These are phyloP conservation scores for Drosophila erecta DNA, from an alignment of 1,140 invertebrate genomes.

Conservation along the genomic window DNA sequence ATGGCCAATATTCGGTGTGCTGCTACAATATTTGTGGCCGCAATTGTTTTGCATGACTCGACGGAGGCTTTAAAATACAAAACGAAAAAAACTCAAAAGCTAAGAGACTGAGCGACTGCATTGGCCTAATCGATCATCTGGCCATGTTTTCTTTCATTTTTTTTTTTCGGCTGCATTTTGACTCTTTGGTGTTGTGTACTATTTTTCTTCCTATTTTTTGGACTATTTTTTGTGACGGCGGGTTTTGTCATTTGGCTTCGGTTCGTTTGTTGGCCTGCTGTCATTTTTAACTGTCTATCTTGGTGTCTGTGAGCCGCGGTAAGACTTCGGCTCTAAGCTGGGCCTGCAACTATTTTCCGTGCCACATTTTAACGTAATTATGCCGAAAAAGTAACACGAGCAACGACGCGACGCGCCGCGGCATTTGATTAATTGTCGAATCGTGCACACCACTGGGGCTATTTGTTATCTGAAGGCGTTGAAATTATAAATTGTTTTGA, in stretches of 20 bases:
- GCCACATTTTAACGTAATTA: conserved; percentile 78
- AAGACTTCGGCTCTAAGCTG: conserved; percentile 29
- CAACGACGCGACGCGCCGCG: conserved; percentile 65
- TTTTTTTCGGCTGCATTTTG: conserved; percentile 40
- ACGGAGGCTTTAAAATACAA: conserved; percentile 10
- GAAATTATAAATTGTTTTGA: conserved; percentile 83
- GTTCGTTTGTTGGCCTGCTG: conserved; percentile 61
- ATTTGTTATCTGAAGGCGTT: conserved; percentile 83
- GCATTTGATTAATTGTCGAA: conserved; percentile 78
- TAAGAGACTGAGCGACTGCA: conserved; percentile 60
- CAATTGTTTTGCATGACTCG: conserved; percentile 79
- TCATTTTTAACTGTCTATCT: conserved; percentile 80
- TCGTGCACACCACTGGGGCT: conserved; percentile 78
- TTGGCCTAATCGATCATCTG: conserved; percentile 80
- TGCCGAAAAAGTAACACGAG: conserved; percentile 82
- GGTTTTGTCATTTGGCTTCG: conserved; percentile 57
- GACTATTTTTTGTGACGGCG: conserved; percentile 23
- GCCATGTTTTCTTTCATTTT: conserved; percentile 55
- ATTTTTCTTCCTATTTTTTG: conserved; percentile 1
- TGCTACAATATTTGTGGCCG: conserved; percentile 79
- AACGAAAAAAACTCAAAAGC: conserved; percentile 1
- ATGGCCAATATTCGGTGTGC: conserved; percentile 64
- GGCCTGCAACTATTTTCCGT: conserved; percentile 60
- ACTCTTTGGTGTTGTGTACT: conserved; percentile 28
- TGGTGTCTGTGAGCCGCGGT: conserved; percentile 36